Evolutionary conservation across 2,888 invertebrate genomes (phyloP), one percentile per base, ranked within the genome.

Genomic region (Lottia scabra): DNA sequence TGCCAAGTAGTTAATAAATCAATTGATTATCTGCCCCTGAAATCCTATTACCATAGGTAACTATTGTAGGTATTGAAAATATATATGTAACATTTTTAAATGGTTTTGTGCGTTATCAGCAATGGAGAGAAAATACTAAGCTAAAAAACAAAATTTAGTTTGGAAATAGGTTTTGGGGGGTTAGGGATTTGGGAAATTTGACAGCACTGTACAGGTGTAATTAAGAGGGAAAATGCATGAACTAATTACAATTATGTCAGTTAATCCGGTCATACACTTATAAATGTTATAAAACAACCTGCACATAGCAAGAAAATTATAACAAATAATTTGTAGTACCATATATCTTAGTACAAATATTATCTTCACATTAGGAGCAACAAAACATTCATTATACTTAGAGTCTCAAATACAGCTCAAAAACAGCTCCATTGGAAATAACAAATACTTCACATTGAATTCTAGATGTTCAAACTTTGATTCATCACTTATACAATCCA

Each of bases 121-220:
- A 56, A 56, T 56, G 56, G 56, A 56, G 56, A 56, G 56, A 56
- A 23, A 23, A 56, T 23, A 56, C 56, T 56, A 56, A 38, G 38
- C 56, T 23, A 56, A 23, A 56, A 56, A 56, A 56, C 23, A 56
- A 56, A 56, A 23, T 56, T 23, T 56, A 23, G 56, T 19, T 23
- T 23, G 56, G 56, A 56, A 56, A 19, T 19, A 23, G 23, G 56
- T 38, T 38, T 38, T 38, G 19, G 56, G 56, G 56, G n/a, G n/a
- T n/a, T 23, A 56, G 56, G 56, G 56, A 23, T 19, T 13, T 12
- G 23, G 56, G 56, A 23, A 23, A 23, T 23, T 56, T 56, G 19
- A 56, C 56, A 56, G 56, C 56, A 56, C 56, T 56, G 56, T 56
- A 56, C 56, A 56, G 56, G 56, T 56, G 56, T 56, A 56, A 56